Percentiles rank a stretch among this genome's conserved stretches.
Evolutionary conservation across 2,113 vertebrate species (phyloP).

Genomic region (Thunnus maccoyii): DNA sequence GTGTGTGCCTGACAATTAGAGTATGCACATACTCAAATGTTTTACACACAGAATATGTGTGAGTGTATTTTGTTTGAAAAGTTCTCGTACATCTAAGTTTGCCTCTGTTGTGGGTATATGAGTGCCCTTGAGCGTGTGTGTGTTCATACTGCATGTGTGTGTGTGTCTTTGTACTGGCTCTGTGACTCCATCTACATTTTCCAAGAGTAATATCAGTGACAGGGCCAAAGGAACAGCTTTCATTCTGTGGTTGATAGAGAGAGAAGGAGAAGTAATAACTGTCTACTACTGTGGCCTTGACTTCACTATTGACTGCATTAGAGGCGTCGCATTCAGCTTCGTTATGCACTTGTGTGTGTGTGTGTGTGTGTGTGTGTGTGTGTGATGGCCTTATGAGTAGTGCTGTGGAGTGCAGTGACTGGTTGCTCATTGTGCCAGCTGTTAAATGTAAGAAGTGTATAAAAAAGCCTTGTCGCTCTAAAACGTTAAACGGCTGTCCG

Average conservation of each 20-base stretch:
- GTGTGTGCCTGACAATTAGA: not conserved
- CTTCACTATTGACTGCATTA: constrained; percentile 69
- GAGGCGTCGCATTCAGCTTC: constrained; percentile 49
- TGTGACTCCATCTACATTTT: constrained; percentile 42
- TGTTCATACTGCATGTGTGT: not conserved
- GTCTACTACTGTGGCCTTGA: constrained; percentile 70
- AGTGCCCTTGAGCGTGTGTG: no score
- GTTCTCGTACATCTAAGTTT: not conserved
- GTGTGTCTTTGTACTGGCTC: not conserved
- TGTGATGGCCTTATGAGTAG: constrained; percentile 30
- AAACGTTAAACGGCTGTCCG: constrained; percentile 59
- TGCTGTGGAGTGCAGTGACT: constrained; percentile 46
- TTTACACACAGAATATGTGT: not conserved
- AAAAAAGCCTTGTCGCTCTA: constrained; percentile 29
- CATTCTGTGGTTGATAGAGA: constrained; percentile 62
- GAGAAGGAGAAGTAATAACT: constrained; percentile 67
- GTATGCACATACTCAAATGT: not conserved
- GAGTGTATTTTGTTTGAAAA: not conserved
- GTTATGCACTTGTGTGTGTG: constrained; percentile 27
- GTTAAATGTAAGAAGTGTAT: constrained; percentile 59
- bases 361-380: constrained; percentile 18
- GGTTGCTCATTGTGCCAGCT: constrained; percentile 61
- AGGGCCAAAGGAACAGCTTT: constrained; percentile 47
- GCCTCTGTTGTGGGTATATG: not conserved
- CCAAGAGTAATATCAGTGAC: constrained; percentile 53